Base-by-base conservation (phyloP, 2,888 invertebrate species). In the Drosophila testacea region DNA sequence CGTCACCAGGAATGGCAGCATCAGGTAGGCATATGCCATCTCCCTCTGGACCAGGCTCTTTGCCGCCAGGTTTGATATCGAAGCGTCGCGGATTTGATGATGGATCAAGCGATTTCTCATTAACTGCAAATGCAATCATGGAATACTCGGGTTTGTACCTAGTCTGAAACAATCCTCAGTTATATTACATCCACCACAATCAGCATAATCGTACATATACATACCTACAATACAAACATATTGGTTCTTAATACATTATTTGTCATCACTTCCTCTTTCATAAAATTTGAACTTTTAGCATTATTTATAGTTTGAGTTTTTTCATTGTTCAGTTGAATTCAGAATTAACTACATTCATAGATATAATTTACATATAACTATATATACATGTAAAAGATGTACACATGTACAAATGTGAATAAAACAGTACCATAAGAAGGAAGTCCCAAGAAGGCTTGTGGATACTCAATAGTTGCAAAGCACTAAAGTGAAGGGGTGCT, bases 21-120 rank as follows among this genome's bases (percentile, higher is more conserved):
- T 94, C 95, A 85, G 90, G 91, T 90, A 95, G 96, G 91, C 95
- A 96, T 93, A 94, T 96, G 88, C 95, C 95, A 84, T 96, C 96
- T 73, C 97, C 97, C 81, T 96, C 97, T 87, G 97, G 97, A 89
- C 97, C 97, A 69, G 96, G 96, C 64, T 96, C 96, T 61, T 93
- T 96, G 81, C 95, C 95, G 87, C 96, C 96, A 83, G 96, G 95
- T 92, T 94, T 94, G 92, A 96, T 95, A 95, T 95, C 95, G 90
- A 96, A 95, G 93, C 92, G 93, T 80, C 93, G 94, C 85, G 94
- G 94, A 83, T 95, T 95, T 90, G 96, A 96, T 91, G 96, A 96
- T 91, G 95, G 95, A 79, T 95, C 96, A 90, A 97, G 97, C 93
- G 97, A 97, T 93, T 96, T 96, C 90, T 96, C 96, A 90, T 96